Evolutionary conservation across 1,140 invertebrate genomes (phyloP).

Genomic region (Lepeophtheirus salmonis): DNA sequence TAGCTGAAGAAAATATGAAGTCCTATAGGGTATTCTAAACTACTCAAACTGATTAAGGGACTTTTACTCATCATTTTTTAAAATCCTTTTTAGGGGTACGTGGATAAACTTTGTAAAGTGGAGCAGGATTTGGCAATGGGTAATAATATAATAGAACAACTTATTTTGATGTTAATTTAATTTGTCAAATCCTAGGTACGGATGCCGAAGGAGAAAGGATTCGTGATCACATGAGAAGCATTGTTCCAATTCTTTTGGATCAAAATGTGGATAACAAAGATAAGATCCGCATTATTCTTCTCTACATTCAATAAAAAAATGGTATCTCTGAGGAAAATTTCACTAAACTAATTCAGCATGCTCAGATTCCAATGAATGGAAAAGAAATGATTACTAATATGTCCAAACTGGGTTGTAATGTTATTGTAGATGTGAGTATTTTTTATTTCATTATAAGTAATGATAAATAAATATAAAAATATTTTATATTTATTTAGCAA

Average conservation of each 20-base stretch:
- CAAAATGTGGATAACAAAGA: conserved; percentile 70
- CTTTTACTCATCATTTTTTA: too few relatives aligned
- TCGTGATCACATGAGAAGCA: conserved; percentile 97
- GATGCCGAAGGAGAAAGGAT: conserved; percentile 97
- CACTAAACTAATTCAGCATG: conserved; percentile 89
- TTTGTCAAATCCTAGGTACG: too few relatives aligned
- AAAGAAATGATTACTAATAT: conserved; percentile 91
- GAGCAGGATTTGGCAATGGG: conserved; percentile 53
- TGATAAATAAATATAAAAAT: too few relatives aligned
- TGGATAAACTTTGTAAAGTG: conserved; percentile 95
- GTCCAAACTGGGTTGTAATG: conserved; percentile 78
- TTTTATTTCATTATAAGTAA: too few relatives aligned
- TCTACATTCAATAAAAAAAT: conserved; percentile 98
- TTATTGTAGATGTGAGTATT: conserved; percentile 80
- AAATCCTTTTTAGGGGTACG: conserved; percentile 62
- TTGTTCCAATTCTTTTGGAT: conserved; percentile 91
- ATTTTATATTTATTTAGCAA: conserved; percentile 29
- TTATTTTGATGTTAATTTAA: background rate
- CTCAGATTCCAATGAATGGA: conserved; percentile 67
- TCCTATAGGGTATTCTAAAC: conserved; percentile 51
- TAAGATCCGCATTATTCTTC: conserved; percentile 90
- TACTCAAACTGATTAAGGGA: too few relatives aligned
- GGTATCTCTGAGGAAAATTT: conserved; percentile 95
- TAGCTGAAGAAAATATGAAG: conserved; percentile 99
- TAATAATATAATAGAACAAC: conserved; percentile 21